Conservation (phyloP, 2,113 vertebrate species). For the Chauna torquata region DNA sequence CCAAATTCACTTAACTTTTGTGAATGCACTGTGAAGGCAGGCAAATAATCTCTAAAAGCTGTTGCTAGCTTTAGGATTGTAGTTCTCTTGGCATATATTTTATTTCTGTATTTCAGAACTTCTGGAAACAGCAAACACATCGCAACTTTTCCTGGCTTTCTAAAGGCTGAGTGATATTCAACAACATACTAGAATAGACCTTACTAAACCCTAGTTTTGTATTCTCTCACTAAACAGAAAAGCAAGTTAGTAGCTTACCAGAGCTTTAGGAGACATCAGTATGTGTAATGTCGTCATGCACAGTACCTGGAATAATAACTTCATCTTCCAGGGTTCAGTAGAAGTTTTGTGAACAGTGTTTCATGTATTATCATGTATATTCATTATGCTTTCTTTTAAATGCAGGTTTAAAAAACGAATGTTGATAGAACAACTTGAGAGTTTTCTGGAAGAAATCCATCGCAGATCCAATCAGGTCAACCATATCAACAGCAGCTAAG, state of each 20-base stretch:
- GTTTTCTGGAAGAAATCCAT: slow-evolving; percentile 94
- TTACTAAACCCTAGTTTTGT: neutral
- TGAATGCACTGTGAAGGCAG: neutral
- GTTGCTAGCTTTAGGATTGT: neutral
- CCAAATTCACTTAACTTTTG: neutral
- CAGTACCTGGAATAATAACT: neutral
- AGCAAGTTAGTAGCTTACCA: neutral
- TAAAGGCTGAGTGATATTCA: neutral
- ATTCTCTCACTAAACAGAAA: neutral
- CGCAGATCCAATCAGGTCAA: slow-evolving; percentile 88
- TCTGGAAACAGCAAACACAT: neutral
- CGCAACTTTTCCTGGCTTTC: neutral
- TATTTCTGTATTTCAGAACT: neutral
- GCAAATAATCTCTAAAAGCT: neutral
- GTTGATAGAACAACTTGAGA: slow-evolving; percentile 96
- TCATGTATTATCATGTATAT: slow-evolving; percentile 1
- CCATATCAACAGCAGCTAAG: slow-evolving; percentile 86
- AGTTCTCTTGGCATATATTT: neutral
- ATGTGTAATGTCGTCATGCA: neutral
- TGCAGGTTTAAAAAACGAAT: slow-evolving; percentile 96
- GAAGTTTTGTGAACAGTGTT: neutral
- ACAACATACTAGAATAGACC: neutral
- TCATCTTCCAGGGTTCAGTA: neutral
- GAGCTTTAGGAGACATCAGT: neutral
- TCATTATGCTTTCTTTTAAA: slow-evolving; percentile 28